Evolutionary conservation across 2,797 vertebrate species (phyloP), one percentile per base, ranked within the genome.

Genomic region (Cirrhinus molitorella): DNA sequence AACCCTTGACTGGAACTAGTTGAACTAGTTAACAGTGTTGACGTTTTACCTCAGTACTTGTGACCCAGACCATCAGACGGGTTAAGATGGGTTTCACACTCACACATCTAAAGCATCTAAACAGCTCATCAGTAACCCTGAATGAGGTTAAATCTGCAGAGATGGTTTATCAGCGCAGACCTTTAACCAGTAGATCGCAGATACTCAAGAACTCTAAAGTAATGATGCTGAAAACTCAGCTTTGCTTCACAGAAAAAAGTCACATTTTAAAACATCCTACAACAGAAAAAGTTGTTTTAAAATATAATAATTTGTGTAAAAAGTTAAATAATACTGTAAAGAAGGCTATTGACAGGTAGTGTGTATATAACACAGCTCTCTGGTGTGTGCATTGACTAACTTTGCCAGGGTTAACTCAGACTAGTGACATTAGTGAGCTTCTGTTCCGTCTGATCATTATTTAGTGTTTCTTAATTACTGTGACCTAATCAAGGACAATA

Each of bases 401-500:
- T 51, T 47, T 25, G n/a, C n/a, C n/a, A n/a, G n/a, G 10, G 23
- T 49, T 71, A 25, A 53, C 16, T 7, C 7, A 40, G 37, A 11
- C 21, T 34, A 14, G 17, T 34, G 47, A 73, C 5, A 0, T 17
- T 6, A 10, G 11, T 34, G 11, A 4, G 10, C 4, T 13, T 34
- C 11, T n/a, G 28, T 55, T 73, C 49, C 2, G 0, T n/a, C 23
- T 8, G 71, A 23, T 74, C 49, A 16, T 8, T 74, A 14, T 74
- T n/a, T n/a, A 11, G 17, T 8, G 31, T 74, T 84, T 21, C 14
- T 8, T 87, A 88, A 74, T 89, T 83, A 88, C 71, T 31, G 31
- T 23, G n/a, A 77, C 79, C 85, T 83, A 86, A 87, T 87, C 25
- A 85, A 86, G 85, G 68, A 79, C 65, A 81, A 72, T 57, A 25